phyloP scores from a whole-genome alignment of 2,113 vertebrate genomes.

The Tachycineta bicolor region DNA sequence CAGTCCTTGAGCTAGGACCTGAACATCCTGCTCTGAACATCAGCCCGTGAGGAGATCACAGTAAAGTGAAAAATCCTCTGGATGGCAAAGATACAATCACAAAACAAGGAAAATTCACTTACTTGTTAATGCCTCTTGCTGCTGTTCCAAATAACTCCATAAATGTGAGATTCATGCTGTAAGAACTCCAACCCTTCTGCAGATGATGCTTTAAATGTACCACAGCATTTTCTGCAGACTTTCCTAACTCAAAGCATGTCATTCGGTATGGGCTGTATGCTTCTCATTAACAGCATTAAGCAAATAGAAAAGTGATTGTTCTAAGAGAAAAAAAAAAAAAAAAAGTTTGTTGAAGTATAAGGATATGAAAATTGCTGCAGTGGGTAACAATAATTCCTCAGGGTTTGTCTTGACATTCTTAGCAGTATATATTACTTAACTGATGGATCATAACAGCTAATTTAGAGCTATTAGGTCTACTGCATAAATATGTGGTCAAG shows the following conservation, averaged over 20 bases:
- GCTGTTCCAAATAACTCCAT: background rate
- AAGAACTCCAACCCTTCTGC: background rate
- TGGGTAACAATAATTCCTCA: background rate
- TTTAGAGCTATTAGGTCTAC: background rate
- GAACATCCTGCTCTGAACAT: background rate
- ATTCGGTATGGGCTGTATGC: background rate
- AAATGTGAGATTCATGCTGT: background rate
- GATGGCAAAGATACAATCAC: background rate
- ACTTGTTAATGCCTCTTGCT: background rate
- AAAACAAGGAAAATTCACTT: background rate
- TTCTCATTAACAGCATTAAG: background rate
- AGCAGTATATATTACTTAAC: background rate
- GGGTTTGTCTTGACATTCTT: background rate
- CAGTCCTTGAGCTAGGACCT: background rate
- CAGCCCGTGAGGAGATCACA: background rate
- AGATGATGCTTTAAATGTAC: background rate
- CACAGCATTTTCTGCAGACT: background rate
- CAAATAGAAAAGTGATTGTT: background rate
- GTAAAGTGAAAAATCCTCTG: background rate
- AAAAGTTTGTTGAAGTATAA: background rate
- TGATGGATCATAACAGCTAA: background rate
- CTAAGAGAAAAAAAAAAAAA: background rate
- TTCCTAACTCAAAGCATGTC: background rate
- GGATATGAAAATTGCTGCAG: background rate
- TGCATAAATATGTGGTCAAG: background rate